Evolutionary conservation across 2,888 invertebrate genomes (phyloP).

Genomic region (Dolichopus griseipennis): DNA sequence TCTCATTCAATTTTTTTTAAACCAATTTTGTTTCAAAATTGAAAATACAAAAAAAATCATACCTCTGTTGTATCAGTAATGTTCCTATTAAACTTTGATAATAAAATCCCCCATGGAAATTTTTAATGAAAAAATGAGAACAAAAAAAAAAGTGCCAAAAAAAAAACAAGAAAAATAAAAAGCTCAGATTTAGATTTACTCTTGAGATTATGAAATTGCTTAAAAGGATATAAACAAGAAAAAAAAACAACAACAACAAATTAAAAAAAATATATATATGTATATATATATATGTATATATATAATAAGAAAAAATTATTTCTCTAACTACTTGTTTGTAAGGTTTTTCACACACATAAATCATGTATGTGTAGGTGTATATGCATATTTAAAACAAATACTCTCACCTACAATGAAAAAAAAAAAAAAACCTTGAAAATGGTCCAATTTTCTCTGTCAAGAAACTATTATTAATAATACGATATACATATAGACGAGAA

Average conservation of each 20-base stretch:
- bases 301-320: background rate
- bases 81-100: slow-evolving; percentile 10
- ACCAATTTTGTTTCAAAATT: background rate
- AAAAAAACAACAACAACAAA: background rate
- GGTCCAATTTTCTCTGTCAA: too few relatives aligned
- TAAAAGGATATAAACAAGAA: too few relatives aligned
- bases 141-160: background rate
- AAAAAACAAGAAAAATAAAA: background rate
- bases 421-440: too few relatives aligned
- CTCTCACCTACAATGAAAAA: too few relatives aligned
- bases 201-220: background rate
- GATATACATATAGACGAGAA: too few relatives aligned
- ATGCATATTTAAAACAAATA: too few relatives aligned
- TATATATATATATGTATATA: too few relatives aligned
- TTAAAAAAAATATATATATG: too few relatives aligned
- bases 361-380: too few relatives aligned
- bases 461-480: too few relatives aligned
- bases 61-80: background rate
- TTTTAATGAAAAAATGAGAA: slow-evolving; percentile 8
- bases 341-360: background rate
- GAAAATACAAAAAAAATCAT: background rate
- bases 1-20: background rate
- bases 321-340: background rate
- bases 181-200: background rate
- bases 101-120: slow-evolving; percentile 7